Conservation (phyloP, 2,797 vertebrate genomes). For the Chaenodraco wilsoni region DNA sequence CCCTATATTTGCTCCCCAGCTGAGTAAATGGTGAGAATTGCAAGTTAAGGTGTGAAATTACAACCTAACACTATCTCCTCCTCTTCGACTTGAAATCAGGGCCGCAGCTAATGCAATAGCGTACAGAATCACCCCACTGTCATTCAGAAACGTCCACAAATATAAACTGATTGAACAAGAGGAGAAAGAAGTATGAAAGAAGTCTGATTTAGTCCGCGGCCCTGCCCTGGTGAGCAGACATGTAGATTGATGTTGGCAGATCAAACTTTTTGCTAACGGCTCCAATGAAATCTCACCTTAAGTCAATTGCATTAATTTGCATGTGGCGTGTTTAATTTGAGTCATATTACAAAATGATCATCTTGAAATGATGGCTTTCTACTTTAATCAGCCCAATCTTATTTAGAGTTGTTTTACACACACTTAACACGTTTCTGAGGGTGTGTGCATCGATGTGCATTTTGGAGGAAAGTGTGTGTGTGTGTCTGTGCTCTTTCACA, state of each 20-base stretch:
- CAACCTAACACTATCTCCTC: slow-evolving; percentile 60
- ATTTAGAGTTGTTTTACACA: background rate
- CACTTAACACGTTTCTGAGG: background rate
- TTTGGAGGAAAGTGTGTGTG: background rate
- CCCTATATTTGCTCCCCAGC: slow-evolving; percentile 39
- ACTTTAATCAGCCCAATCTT: slow-evolving; percentile 9
- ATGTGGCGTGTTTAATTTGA: slow-evolving; percentile 52
- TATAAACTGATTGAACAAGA: slow-evolving; percentile 52
- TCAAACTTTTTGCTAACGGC: slow-evolving; percentile 46
- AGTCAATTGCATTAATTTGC: slow-evolving; percentile 48
- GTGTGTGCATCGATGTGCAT: background rate
- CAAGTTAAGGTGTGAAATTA: slow-evolving; percentile 71
- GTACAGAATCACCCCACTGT: slow-evolving; percentile 59
- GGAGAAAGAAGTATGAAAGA: slow-evolving; percentile 44
- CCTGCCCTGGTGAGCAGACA: slow-evolving; percentile 31
- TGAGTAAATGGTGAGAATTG: slow-evolving; percentile 39
- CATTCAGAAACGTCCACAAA: slow-evolving; percentile 54
- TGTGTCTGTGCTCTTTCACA: slow-evolving; percentile 7
- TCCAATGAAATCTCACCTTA: slow-evolving; percentile 39
- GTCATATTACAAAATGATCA: slow-evolving; percentile 25
- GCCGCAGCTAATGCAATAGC: slow-evolving; percentile 39
- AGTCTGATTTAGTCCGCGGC: slow-evolving; percentile 32
- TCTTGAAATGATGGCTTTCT: slow-evolving; percentile 26
- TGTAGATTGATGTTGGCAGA: slow-evolving; percentile 62
- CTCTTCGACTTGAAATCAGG: slow-evolving; percentile 43